phyloP scores from a whole-genome alignment of 2,113 vertebrate species.

The Phocoena phocoena region DNA sequence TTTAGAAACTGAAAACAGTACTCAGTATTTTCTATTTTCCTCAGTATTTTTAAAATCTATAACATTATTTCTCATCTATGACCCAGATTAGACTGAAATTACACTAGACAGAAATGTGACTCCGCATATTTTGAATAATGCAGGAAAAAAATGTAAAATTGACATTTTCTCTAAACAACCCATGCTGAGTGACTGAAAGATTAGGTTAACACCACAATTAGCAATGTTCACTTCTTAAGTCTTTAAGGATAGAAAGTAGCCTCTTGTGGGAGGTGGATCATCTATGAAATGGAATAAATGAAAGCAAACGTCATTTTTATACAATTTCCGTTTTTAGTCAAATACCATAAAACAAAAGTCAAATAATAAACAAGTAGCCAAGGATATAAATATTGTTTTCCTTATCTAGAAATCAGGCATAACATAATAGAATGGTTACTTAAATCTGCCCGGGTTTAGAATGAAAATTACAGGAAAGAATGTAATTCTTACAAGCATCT shows the following conservation, averaged over 20 bases:
- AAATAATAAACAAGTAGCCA: constrained; percentile 25
- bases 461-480: background rate
- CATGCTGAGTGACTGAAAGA: background rate
- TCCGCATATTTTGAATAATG: constrained; percentile 54
- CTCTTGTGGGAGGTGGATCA: background rate
- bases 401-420: background rate
- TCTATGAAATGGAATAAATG: background rate
- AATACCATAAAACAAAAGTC: constrained; percentile 26
- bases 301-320: constrained; percentile 1
- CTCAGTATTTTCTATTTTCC: background rate
- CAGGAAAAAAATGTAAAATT: constrained; percentile 42
- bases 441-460: background rate
- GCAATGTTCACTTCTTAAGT: constrained; percentile 43
- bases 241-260: constrained; percentile 50
- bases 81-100: constrained; percentile 50
- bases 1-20: constrained; percentile 31
- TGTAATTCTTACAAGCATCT: background rate
- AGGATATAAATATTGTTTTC: background rate
- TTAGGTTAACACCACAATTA: constrained; percentile 65
- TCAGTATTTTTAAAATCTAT: constrained; percentile 53
- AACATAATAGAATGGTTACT: background rate
- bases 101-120: constrained; percentile 1
- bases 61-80: constrained; percentile 13
- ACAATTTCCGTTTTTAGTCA: constrained; percentile 11
- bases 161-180: constrained; percentile 45